Evolutionary conservation across 2,113 vertebrate species (phyloP), one percentile per base, ranked within the genome.

Genomic region (Gadus macrocephalus): DNA sequence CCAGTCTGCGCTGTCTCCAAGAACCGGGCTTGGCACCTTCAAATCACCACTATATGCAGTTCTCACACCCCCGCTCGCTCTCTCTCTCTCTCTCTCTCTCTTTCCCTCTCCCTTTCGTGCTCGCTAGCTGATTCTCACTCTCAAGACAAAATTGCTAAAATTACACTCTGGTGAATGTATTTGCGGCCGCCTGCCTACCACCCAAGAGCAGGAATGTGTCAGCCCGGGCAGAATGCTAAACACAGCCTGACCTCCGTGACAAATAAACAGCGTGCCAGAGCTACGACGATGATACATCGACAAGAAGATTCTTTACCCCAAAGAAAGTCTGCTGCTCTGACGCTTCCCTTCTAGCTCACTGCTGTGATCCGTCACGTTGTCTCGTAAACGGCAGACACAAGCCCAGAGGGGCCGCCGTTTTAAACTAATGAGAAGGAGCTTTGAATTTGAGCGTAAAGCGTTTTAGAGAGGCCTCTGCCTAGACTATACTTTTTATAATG

Each of bases 121-220:
- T 49, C 42, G 42, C 42, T 49, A 49, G 42, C 8, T 49, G 9
- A 12, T 60, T 27, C 15, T 15, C 60, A 20, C 68, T 27, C 69
- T 68, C 31, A 59, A 59, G 60, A 68, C 31, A 62, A 67, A 70
- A 17, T 49, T 20, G 62, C 3, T 59, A 78, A 22, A 72, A 61
- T 69, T 56, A 71, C 71, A 19, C 64, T 49, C 53, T 67, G 64
- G 67, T 38, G n/a, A 35, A 67, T 76, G 69, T 72, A 79, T 69
- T 74, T 74, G 35, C 64, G 19, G 61, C 59, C 53, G 78, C 42
- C 35, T 72, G 69, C 20, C 28, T 42, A 56, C 71, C 75, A 67
- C 72, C 73, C 68, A 65, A 72, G 56, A 56, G 58, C 15, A 69
- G 67, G 61, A 72, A 64, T 62, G 74, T 74, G 27, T 35, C 70